Percentiles rank a stretch among this genome's conserved stretches.
Conservation (phyloP, 2,113 vertebrate genomes). For the Hyaena hyaena region DNA sequence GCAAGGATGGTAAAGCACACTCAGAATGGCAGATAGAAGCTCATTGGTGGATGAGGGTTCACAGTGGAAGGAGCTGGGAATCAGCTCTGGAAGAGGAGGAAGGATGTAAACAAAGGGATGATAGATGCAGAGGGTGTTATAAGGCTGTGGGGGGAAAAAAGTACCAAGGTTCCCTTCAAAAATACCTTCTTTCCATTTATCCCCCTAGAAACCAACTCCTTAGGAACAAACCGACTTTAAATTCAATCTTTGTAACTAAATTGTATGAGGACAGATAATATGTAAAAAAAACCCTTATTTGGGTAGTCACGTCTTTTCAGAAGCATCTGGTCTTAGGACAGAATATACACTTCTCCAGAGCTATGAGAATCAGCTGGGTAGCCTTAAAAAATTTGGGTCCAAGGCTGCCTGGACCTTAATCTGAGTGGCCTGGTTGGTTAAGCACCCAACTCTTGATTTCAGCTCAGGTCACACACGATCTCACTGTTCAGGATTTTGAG, state of each 20-base stretch:
- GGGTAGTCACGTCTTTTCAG: neutral
- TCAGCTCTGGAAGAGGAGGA: neutral
- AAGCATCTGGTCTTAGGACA: neutral
- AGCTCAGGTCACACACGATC: too few species aligned
- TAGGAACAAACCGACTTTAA: neutral
- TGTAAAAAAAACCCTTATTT: neutral
- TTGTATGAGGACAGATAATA: neutral
- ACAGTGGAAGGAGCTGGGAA: constrained; percentile 47
- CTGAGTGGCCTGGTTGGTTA: too few species aligned
- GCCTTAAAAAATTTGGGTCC: constrained; percentile 1
- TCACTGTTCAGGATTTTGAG: too few species aligned
- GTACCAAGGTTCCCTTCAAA: neutral
- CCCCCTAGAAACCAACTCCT: neutral
- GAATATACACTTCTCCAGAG: neutral
- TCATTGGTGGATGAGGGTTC: constrained; percentile 9
- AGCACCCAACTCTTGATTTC: too few species aligned
- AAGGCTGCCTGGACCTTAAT: too few species aligned
- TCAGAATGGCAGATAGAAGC: constrained; percentile 44
- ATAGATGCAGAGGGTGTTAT: neutral
- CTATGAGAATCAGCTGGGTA: constrained; percentile 39
- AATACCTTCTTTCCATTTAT: neutral
- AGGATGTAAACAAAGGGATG: constrained; percentile 11
- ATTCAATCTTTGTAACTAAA: neutral
- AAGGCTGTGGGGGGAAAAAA: neutral
- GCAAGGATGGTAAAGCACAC: constrained; percentile 51